Percentiles rank a stretch among this genome's conserved stretches.
Evolutionary conservation across 2,888 invertebrate genomes (phyloP).

Genomic region (Himalopsyche tibetana): DNA sequence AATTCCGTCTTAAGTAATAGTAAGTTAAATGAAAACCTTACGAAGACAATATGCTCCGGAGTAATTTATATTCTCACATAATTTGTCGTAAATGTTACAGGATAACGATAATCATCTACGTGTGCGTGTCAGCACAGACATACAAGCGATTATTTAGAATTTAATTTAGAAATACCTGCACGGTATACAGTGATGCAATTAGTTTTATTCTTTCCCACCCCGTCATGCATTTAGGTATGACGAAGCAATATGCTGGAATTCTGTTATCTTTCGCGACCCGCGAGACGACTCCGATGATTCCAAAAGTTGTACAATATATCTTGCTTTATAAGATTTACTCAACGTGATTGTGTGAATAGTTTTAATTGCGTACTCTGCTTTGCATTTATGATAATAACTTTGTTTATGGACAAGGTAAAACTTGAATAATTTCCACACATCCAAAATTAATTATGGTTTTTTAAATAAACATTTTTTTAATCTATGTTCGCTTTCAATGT

Average conservation of each 20-base stretch:
- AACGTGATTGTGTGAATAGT: conserved; percentile 3
- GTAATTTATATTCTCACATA: conserved; percentile 34
- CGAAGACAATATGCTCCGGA: conserved; percentile 10
- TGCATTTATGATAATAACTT: not conserved
- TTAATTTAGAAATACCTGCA: conserved; percentile 40
- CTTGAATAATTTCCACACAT: too few species aligned
- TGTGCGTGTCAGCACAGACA: conserved; percentile 1
- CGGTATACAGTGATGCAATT: conserved; percentile 40
- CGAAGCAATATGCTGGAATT: conserved; percentile 29
- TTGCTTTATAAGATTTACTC: not conserved
- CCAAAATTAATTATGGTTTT: too few species aligned
- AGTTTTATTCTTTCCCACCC: conserved; percentile 42
- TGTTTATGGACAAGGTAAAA: not conserved
- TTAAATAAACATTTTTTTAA: too few species aligned
- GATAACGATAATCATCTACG: conserved; percentile 27
- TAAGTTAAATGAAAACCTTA: conserved; percentile 34
- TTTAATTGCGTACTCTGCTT: conserved; percentile 16
- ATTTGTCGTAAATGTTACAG: conserved; percentile 37
- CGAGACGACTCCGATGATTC: not conserved
- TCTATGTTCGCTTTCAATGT: too few species aligned
- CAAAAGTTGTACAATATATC: not conserved
- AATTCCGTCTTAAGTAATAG: conserved; percentile 23
- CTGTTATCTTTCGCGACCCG: conserved; percentile 14
- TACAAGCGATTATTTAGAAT: conserved; percentile 31
- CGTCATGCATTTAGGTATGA: conserved; percentile 50